phyloP scores from a whole-genome alignment of 2,888 invertebrate species.

The Chorisops tibialis region DNA sequence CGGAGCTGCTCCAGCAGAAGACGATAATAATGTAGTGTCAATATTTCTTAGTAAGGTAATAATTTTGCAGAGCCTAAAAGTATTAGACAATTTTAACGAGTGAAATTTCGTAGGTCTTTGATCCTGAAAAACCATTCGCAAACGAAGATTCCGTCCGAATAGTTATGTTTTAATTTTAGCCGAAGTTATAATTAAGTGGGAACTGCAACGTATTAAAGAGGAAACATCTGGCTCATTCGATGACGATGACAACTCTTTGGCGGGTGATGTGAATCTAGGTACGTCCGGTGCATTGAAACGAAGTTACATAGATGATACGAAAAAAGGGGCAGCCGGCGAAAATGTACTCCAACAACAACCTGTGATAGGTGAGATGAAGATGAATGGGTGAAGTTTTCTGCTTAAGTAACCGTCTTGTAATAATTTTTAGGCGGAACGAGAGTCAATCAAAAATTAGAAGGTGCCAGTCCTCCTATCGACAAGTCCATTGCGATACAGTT shows the following conservation, averaged over 20 bases:
- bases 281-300: too few species aligned
- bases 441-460: slow-evolving; percentile 58
- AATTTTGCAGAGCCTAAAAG: too few species aligned
- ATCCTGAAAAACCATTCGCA: too few species aligned
- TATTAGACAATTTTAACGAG: too few species aligned
- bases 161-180: slow-evolving; percentile 87
- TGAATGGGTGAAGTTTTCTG: too few species aligned
- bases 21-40: slow-evolving; percentile 87
- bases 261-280: slow-evolving; percentile 32
- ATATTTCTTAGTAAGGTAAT: slow-evolving; percentile 84
- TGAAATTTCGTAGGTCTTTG: too few species aligned
- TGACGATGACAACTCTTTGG: slow-evolving; percentile 30
- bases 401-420: too few species aligned
- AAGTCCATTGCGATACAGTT: slow-evolving; percentile 86
- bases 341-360: slow-evolving; percentile 31
- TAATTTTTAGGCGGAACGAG: too few species aligned
- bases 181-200: too few species aligned
- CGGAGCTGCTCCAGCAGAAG: slow-evolving; percentile 79
- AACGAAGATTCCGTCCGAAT: slow-evolving; percentile 94
- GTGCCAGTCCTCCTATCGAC: slow-evolving; percentile 79
- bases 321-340: slow-evolving; percentile 45
- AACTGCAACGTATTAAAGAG: too few species aligned
- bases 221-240: too few species aligned
- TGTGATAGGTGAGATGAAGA: slow-evolving; percentile 19
- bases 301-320: slow-evolving; percentile 40